These are phyloP conservation scores for Dasypolia templi DNA, from an alignment of 2,888 invertebrate genomes.

Conservation along the genomic window DNA sequence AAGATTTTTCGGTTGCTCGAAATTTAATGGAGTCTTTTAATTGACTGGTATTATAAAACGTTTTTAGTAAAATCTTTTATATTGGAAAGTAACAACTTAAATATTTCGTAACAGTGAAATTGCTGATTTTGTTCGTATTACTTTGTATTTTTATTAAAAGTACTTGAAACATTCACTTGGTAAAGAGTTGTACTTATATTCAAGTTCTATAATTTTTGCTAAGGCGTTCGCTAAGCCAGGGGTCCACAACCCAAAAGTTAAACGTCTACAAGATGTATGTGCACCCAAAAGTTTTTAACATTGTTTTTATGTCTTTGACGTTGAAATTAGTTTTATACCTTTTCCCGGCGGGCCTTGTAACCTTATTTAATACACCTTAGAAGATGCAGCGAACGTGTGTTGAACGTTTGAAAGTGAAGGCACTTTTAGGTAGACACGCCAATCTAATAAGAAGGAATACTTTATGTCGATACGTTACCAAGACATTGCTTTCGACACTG, in stretches of 20 bases:
- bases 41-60: background rate
- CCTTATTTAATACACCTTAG: conserved; percentile 59
- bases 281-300: conserved; percentile 71
- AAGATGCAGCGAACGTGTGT: conserved; percentile 56
- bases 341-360: conserved; percentile 56
- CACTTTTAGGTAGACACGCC: conserved; percentile 40
- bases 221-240: conserved; percentile 53
- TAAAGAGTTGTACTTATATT: conserved; percentile 29
- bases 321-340: conserved; percentile 68
- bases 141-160: conserved; percentile 5
- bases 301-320: conserved; percentile 69
- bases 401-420: conserved; percentile 60
- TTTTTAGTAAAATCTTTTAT: conserved; percentile 6
- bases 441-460: conserved; percentile 51
- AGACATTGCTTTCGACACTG: conserved; percentile 36
- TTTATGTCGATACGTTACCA: conserved; percentile 48
- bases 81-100: conserved; percentile 25
- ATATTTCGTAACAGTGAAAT: conserved; percentile 25
- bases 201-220: conserved; percentile 40
- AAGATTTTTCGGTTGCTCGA: background rate
- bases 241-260: conserved; percentile 60
- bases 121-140: background rate
- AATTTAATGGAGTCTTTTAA: conserved; percentile 3
- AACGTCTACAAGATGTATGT: conserved; percentile 65
- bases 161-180: conserved; percentile 10